phyloP scores from a whole-genome alignment of 1,140 invertebrate species.

The Proales similis region DNA sequence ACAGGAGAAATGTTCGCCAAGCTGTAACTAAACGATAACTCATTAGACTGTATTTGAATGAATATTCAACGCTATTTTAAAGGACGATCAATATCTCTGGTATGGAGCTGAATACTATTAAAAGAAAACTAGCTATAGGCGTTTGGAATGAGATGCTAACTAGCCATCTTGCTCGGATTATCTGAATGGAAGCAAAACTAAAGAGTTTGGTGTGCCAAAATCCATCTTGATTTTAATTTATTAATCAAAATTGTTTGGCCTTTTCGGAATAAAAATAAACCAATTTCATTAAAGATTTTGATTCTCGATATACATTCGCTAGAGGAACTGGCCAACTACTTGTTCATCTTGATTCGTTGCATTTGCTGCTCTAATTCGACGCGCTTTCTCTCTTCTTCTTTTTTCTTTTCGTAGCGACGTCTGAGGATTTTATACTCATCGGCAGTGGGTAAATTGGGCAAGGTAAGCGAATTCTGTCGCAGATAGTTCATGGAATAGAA shows the following conservation, averaged over 20 bases:
- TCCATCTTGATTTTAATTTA: too few relatives aligned
- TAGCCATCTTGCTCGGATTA: too few relatives aligned
- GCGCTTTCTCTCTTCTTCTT: not conserved
- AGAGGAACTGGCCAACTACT: not conserved
- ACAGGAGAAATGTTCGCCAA: too few relatives aligned
- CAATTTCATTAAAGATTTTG: not conserved
- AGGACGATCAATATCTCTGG: too few relatives aligned
- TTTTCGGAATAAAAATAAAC: slow-evolving; percentile 14
- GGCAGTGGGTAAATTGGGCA: slow-evolving; percentile 5
- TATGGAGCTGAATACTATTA: too few relatives aligned
- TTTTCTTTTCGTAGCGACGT: not conserved
- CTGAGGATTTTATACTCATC: slow-evolving; percentile 22
- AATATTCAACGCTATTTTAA: too few relatives aligned
- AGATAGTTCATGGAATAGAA: slow-evolving; percentile 29
- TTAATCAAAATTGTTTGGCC: too few relatives aligned
- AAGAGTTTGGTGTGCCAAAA: not conserved
- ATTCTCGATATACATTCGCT: not conserved
- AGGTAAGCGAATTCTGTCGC: slow-evolving; percentile 14
- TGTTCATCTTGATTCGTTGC: too few relatives aligned
- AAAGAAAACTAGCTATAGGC: too few relatives aligned
- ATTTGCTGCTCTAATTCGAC: slow-evolving; percentile 13
- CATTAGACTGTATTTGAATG: too few relatives aligned
- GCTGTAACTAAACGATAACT: too few relatives aligned
- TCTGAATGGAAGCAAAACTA: not conserved
- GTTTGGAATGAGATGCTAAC: too few relatives aligned